Evolutionary conservation across 2,797 vertebrate genomes (phyloP).

Genomic region (Peromyscus eremicus): DNA sequence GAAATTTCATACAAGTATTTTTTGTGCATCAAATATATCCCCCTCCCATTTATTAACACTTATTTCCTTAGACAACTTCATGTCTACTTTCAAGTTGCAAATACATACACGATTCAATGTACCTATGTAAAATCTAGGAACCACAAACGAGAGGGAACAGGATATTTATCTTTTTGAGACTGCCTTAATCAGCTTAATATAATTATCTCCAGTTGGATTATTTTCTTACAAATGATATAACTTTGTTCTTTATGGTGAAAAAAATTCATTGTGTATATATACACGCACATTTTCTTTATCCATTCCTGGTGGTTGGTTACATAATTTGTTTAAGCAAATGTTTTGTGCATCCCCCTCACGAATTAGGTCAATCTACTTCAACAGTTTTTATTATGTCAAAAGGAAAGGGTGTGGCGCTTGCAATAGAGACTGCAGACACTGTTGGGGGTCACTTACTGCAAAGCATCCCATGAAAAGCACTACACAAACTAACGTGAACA

Average conservation of each 20-base stretch:
- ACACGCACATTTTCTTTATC: background rate
- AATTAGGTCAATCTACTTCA: constrained; percentile 7
- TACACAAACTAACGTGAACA: background rate
- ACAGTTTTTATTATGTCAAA: background rate
- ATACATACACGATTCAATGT: background rate
- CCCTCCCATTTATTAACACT: background rate
- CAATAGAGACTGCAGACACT: background rate
- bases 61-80: background rate
- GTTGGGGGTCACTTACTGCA: background rate
- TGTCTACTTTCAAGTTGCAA: background rate
- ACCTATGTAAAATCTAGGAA: background rate
- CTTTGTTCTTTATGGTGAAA: background rate
- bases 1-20: background rate
- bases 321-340: background rate
- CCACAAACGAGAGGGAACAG: background rate
- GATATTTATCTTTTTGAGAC: background rate
- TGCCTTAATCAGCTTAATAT: background rate
- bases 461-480: background rate
- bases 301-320: background rate
- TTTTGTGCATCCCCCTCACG: background rate
- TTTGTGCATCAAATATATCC: background rate
- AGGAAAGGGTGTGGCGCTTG: background rate
- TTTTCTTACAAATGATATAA: background rate
- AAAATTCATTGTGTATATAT: background rate
- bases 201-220: background rate